phyloP scores from a whole-genome alignment of 2,113 vertebrate species.

The Craseonycteris thonglongyai region DNA sequence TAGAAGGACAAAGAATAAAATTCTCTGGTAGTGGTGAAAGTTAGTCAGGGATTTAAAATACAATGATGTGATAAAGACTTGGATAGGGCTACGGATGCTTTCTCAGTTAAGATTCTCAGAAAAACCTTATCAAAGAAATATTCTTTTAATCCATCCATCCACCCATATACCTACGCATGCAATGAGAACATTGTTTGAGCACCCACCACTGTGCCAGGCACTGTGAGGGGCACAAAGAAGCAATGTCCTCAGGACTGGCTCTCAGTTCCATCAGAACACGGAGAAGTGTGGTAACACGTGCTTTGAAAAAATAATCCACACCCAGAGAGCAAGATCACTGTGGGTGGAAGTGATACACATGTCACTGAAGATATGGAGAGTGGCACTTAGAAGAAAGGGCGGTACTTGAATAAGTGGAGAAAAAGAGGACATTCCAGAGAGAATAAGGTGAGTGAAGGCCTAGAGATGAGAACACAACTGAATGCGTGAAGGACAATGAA shows the following conservation, averaged over 20 bases:
- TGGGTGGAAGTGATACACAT: background rate
- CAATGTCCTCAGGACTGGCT: background rate
- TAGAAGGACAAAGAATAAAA: background rate
- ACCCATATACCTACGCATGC: background rate
- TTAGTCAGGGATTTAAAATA: background rate
- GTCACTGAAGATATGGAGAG: background rate
- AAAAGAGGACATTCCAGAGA: conserved; percentile 1
- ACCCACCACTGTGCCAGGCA: background rate
- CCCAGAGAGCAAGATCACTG: background rate
- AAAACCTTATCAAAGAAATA: background rate
- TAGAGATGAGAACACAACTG: background rate
- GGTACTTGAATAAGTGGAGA: background rate
- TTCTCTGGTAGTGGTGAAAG: background rate
- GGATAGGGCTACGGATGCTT: background rate
- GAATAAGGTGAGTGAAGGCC: background rate
- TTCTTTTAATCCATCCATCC: background rate
- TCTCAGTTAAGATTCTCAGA: background rate
- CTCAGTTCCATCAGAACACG: background rate
- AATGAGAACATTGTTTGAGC: background rate
- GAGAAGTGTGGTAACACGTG: background rate
- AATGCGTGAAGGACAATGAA: background rate
- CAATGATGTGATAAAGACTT: background rate
- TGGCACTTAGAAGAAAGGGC: conserved; percentile 3
- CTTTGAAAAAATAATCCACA: background rate
- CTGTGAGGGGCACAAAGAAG: background rate